Base-by-base conservation (phyloP, 2,797 vertebrate genomes). In the Pempheris klunzingeri region DNA sequence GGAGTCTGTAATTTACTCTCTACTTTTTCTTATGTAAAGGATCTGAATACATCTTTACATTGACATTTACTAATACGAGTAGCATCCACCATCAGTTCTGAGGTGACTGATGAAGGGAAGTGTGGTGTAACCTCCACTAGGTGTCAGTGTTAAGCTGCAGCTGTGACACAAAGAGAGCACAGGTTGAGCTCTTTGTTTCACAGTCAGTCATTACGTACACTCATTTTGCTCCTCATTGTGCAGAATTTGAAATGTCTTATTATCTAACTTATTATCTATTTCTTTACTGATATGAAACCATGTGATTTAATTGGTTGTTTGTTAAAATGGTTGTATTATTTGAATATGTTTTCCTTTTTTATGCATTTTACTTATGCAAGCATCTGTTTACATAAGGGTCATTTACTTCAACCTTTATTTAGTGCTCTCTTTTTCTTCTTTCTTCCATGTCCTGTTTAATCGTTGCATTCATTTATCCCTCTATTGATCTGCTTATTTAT, bases 101-200 rank as follows among this genome's bases (percentile, higher is more conserved):
- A 3, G 15, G 8, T 34, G 28, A 5, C 12, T 5, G 17, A 11
- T 38, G 43, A 15, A 32, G 43, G n/a, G 71, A 30, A 65, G 5
- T 79, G 60, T 59, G 43, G 6, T 7, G n/a, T 11, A 17, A 10
- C 1, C 5, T 26, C 68, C 88, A 86, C 77, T 76, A 85, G 90
- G 77, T 85, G 90, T 78, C 88, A 87, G 73, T 68, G 39, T 69
- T 60, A 10, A 6, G 32, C 78, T 39, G 53, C 47, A 52, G 66
- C 26, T 34, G 14, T 13, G 32, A 47, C 63, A 77, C 74, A 82
- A 62, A 79, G 68, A 39, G 4, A 46, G 20, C 43, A 58, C 34
- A 80, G 47, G 15, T 52, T 17, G 38, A 61, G 65, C 64, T 71
- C 81, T 85, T 86, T 84, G 77, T 84, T 67, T 71, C 59, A 50